These are phyloP conservation scores for Lycocorax pyrrhopterus DNA, from an alignment of 2,113 vertebrate species.

Conservation along the genomic window DNA sequence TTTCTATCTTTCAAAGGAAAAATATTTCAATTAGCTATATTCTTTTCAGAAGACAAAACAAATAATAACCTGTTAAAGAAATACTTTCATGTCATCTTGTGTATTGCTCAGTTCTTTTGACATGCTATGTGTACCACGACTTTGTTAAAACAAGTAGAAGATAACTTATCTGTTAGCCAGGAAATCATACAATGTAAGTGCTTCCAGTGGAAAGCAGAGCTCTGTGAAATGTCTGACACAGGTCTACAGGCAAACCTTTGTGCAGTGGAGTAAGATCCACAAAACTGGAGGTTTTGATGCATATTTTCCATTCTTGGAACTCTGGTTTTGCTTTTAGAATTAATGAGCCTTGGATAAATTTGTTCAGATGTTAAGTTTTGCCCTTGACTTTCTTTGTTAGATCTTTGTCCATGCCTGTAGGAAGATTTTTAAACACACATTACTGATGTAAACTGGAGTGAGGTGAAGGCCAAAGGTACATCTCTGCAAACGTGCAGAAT, in stretches of 20 bases:
- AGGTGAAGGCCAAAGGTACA: neutral
- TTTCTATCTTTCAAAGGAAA: neutral
- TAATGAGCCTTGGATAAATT: neutral
- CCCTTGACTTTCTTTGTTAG: neutral
- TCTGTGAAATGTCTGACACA: neutral
- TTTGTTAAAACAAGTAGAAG: neutral
- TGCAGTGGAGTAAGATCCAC: neutral
- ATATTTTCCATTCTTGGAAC: neutral
- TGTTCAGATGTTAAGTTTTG: neutral
- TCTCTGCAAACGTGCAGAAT: neutral
- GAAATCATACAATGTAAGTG: neutral
- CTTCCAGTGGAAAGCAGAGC: neutral
- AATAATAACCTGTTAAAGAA: neutral
- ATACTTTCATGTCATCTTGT: neutral
- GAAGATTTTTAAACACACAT: neutral
- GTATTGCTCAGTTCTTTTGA: neutral
- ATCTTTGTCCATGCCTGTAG: neutral
- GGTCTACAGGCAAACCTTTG: neutral
- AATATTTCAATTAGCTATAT: neutral
- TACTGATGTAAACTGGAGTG: neutral
- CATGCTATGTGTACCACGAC: neutral
- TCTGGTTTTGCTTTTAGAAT: neutral
- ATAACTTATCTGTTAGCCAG: neutral
- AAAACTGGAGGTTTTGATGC: neutral
- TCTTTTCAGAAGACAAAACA: neutral